These are phyloP conservation scores for Lepus americanus DNA, from an alignment of 2,113 vertebrate species.

Conservation along the genomic window DNA sequence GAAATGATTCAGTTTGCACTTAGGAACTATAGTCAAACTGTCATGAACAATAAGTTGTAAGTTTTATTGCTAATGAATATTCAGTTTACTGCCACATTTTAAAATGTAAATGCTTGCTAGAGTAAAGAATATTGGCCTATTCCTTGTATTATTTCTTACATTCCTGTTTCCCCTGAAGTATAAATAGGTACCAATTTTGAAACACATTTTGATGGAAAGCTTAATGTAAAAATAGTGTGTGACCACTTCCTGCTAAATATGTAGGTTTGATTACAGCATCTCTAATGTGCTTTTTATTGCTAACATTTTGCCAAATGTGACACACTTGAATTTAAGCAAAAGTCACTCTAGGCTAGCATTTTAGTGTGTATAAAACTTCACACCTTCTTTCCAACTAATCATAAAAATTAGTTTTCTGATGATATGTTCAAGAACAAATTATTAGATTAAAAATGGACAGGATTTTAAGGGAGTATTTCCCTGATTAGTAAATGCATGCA, in stretches of 20 bases:
- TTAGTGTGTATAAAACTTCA: conserved; percentile 50
- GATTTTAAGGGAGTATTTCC: neutral
- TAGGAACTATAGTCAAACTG: conserved; percentile 24
- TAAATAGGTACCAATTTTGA: conserved; percentile 11
- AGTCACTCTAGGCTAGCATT: conserved; percentile 44
- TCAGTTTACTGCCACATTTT: conserved; percentile 38
- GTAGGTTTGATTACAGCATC: conserved; percentile 65
- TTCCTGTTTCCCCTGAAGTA: conserved; percentile 14
- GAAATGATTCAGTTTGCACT: conserved; percentile 24
- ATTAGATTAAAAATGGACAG: conserved; percentile 15
- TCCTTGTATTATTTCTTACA: conserved; percentile 54
- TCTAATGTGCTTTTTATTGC: conserved; percentile 66
- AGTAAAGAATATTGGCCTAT: conserved; percentile 47
- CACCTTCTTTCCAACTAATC: neutral
- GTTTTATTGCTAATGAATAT: neutral
- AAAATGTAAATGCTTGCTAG: conserved; percentile 36
- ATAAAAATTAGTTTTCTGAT: conserved; percentile 27
- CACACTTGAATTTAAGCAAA: conserved; percentile 63
- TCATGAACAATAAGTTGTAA: neutral
- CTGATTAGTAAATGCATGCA: neutral
- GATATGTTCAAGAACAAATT: conserved; percentile 56
- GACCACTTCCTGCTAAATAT: conserved; percentile 57
- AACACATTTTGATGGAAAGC: conserved; percentile 52
- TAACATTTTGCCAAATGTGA: conserved; percentile 71
- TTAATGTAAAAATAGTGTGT: conserved; percentile 57